Conservation (phyloP, 37 sponge, comb jelly and placozoan genomes). For the Cladorhizidae sp. region DNA sequence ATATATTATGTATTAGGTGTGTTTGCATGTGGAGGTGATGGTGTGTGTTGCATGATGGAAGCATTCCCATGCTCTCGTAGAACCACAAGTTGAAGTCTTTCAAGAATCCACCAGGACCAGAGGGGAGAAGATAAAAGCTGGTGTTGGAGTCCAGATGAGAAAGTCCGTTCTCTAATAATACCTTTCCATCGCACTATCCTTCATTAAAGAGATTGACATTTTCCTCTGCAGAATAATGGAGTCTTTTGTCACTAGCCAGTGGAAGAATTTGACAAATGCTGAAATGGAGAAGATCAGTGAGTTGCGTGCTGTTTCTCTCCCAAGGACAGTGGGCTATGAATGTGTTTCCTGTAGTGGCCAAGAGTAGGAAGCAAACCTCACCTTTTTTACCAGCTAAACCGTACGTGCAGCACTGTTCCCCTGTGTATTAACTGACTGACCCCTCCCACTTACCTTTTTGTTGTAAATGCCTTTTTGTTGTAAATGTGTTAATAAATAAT, state of each 20-base stretch:
- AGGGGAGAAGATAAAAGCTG: constrained; percentile 41
- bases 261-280: constrained; percentile 31
- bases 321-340: background rate
- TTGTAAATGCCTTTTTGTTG: too few species aligned
- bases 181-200: background rate
- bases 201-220: background rate
- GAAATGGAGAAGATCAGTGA: constrained; percentile 31
- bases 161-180: constrained; percentile 46
- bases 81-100: constrained; percentile 63
- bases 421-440: too few species aligned
- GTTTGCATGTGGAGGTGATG: too few species aligned
- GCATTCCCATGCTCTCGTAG: constrained; percentile 8
- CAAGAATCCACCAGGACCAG: constrained; percentile 16
- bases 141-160: constrained; percentile 35
- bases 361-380: too few species aligned
- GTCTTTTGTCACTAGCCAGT: constrained; percentile 56
- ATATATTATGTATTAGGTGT: too few species aligned
- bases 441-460: too few species aligned
- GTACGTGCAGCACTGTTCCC: too few species aligned
- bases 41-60: too few species aligned
- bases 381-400: too few species aligned
- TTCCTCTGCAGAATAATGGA: constrained; percentile 42
- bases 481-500: too few species aligned
- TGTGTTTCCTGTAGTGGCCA: too few species aligned
- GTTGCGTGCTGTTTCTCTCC: background rate